Conservation (phyloP, 2,113 vertebrate genomes). For the Hippocampus mohnikei region DNA sequence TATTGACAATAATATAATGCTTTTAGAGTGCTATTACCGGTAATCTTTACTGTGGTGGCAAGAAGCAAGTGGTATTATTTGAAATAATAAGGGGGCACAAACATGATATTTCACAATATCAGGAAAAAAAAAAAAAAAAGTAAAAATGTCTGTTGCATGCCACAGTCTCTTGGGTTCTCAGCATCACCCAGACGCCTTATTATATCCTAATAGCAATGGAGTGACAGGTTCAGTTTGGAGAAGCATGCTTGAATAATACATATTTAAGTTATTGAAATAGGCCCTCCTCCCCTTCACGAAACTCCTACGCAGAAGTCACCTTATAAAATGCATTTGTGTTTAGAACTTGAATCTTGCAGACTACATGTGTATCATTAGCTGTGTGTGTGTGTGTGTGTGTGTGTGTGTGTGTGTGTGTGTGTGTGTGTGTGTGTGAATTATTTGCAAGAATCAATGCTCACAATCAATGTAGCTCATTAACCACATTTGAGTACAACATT, state of each 20-base stretch:
- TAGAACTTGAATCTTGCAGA: background rate
- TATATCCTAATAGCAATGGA: conserved; percentile 50
- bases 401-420: background rate
- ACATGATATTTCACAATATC: background rate
- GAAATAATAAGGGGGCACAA: background rate
- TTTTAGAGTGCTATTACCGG: too few relatives aligned
- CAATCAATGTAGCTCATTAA: too few relatives aligned
- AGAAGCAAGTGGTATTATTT: too few relatives aligned
- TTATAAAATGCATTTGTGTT: background rate
- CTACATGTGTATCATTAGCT: background rate
- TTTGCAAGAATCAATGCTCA: too few relatives aligned
- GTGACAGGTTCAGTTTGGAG: conserved; percentile 53
- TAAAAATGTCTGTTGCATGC: conserved; percentile 40
- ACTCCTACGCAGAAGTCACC: conserved; percentile 16
- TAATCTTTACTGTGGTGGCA: too few relatives aligned
- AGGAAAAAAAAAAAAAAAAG: background rate
- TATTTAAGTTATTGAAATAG: conserved; percentile 66
- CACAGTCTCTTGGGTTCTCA: conserved; percentile 49
- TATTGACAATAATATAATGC: too few relatives aligned
- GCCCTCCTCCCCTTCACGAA: conserved; percentile 42
- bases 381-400: background rate
- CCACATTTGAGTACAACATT: too few relatives aligned
- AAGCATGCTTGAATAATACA: conserved; percentile 59
- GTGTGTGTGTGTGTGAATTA: background rate
- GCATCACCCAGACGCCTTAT: conserved; percentile 48